These are phyloP conservation scores for Tetramorium simillimum DNA, from an alignment of 1,140 invertebrate species.

Conservation along the genomic window DNA sequence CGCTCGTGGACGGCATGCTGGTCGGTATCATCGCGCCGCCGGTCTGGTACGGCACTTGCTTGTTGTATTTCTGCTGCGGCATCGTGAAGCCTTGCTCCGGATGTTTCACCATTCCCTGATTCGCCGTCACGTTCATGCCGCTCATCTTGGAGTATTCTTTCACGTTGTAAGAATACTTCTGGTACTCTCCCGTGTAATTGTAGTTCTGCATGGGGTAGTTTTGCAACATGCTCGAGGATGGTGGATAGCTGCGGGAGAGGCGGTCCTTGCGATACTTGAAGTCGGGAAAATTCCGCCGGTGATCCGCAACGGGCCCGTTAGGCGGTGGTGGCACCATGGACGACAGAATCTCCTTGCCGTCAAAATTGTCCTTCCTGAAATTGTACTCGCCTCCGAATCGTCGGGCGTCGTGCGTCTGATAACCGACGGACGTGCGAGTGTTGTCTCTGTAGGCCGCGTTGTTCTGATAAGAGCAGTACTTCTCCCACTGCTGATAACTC, in stretches of 20 bases:
- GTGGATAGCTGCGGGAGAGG: conserved; percentile 74
- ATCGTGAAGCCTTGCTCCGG: conserved; percentile 71
- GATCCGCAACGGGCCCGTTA: conserved; percentile 68
- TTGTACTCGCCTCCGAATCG: conserved; percentile 75
- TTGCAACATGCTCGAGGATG: conserved; percentile 73
- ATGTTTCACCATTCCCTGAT: conserved; percentile 79
- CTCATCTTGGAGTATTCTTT: conserved; percentile 77
- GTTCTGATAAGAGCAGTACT: conserved; percentile 78
- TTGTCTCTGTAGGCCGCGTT: conserved; percentile 79
- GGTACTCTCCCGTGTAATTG: conserved; percentile 78
- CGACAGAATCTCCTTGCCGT: conserved; percentile 71
- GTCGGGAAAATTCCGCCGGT: conserved; percentile 77
- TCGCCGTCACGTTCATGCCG: conserved; percentile 68
- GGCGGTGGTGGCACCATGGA: conserved; percentile 63
- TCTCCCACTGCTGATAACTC: conserved; percentile 80
- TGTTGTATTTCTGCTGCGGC: conserved; percentile 78
- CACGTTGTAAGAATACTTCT: conserved; percentile 80
- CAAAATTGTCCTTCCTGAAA: conserved; percentile 77
- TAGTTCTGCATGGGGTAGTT: conserved; percentile 81
- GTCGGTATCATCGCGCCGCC: conserved; percentile 71
- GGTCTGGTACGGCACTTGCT: conserved; percentile 79
- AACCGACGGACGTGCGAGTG: conserved; percentile 69
- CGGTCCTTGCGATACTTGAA: conserved; percentile 81
- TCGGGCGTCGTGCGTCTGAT: conserved; percentile 73
- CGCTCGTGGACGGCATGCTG: conserved; percentile 59